A percentile compares a stretch with the other conserved stretches of the same genome.
phyloP scores from a whole-genome alignment of 2,113 vertebrate genomes.

The Bagarius yarrelli region DNA sequence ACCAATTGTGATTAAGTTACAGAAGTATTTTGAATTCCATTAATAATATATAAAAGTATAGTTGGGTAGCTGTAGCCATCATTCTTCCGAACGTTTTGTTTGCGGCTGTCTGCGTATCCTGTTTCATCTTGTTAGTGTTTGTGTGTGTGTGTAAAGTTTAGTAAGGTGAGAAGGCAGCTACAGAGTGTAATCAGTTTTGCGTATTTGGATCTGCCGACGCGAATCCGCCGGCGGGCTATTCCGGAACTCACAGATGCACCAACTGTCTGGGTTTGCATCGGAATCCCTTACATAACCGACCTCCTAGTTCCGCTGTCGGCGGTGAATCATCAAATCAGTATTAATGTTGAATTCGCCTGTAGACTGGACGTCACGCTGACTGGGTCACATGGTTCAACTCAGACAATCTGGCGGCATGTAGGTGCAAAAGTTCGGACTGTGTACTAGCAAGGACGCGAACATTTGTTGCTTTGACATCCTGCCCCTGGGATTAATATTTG shows the following conservation, averaged over 20 bases:
- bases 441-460: neutral
- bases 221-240: neutral
- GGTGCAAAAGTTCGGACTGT: conserved; percentile 23
- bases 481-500: conserved; percentile 47
- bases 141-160: neutral
- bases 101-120: neutral
- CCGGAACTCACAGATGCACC: neutral
- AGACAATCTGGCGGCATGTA: neutral
- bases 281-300: neutral
- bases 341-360: conserved; percentile 25
- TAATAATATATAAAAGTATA: too few relatives aligned
- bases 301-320: neutral
- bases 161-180: neutral
- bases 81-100: too few relatives aligned
- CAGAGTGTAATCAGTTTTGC: neutral
- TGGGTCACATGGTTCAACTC: conserved; percentile 37
- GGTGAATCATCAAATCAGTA: neutral
- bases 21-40: neutral
- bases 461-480: conserved; percentile 39
- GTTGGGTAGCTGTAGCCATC: too few relatives aligned
- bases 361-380: neutral
- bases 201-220: neutral
- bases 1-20: neutral
- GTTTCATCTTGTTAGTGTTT: too few relatives aligned
- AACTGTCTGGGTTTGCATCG: neutral